Evolutionary conservation across 2,888 invertebrate genomes (phyloP).

Genomic region (Hipparchia semele): DNA sequence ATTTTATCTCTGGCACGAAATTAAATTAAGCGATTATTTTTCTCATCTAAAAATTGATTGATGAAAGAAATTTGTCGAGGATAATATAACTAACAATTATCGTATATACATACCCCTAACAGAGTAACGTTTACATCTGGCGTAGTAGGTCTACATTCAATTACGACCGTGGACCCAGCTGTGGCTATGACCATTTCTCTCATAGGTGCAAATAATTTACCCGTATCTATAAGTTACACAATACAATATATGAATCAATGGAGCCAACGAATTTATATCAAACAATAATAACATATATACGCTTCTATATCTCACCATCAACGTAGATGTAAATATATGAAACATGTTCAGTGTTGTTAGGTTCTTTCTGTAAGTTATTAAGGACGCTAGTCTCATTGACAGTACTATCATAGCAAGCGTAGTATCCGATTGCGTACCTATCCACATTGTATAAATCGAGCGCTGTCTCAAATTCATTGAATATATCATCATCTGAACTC

Average conservation of each 20-base stretch:
- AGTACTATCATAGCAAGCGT: slow-evolving; percentile 77
- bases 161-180: slow-evolving; percentile 57
- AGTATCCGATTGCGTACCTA: slow-evolving; percentile 78
- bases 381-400: slow-evolving; percentile 58
- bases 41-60: not conserved
- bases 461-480: slow-evolving; percentile 67
- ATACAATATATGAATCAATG: slow-evolving; percentile 29
- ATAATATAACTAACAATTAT: slow-evolving; percentile 2
- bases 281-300: not conserved
- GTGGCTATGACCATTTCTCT: slow-evolving; percentile 61
- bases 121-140: slow-evolving; percentile 69
- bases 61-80: not conserved
- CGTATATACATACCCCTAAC: slow-evolving; percentile 68
- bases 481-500: slow-evolving; percentile 44
- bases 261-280: not conserved
- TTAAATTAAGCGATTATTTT: slow-evolving; percentile 32
- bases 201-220: slow-evolving; percentile 70
- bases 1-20: slow-evolving; percentile 9
- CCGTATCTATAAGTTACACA: slow-evolving; percentile 69
- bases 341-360: slow-evolving; percentile 60
- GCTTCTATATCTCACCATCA: slow-evolving; percentile 62
- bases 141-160: slow-evolving; percentile 76
- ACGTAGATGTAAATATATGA: slow-evolving; percentile 75
- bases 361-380: slow-evolving; percentile 61
- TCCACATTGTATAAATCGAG: slow-evolving; percentile 74